A percentile compares a stretch with the other conserved stretches of the same genome.
phyloP scores from a whole-genome alignment of 2,888 invertebrate genomes.

The Hemicrepidius hirtus region DNA sequence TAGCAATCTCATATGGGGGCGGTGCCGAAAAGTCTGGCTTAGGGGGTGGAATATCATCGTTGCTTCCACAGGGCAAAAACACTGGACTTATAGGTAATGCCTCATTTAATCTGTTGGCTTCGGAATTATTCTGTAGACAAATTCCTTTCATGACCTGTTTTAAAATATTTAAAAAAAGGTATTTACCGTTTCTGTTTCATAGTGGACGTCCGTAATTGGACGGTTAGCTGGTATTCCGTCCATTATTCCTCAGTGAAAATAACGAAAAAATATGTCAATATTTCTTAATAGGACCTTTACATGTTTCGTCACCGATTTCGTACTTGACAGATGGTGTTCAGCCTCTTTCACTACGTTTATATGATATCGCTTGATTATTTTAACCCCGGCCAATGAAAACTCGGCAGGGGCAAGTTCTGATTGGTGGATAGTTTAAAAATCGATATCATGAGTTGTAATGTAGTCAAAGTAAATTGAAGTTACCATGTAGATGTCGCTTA shows the following conservation, averaged over 20 bases:
- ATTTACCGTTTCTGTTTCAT: slow-evolving; percentile 43
- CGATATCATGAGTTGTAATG: not conserved
- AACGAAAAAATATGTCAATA: slow-evolving; percentile 16
- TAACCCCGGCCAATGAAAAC: not conserved
- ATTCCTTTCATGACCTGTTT: not conserved
- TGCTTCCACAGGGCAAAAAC: slow-evolving; percentile 63
- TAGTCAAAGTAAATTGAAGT: not conserved
- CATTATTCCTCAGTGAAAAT: slow-evolving; percentile 28
- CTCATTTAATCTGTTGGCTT: slow-evolving; percentile 29
- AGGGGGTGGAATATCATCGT: slow-evolving; percentile 85
- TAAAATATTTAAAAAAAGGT: not conserved
- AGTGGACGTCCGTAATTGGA: slow-evolving; percentile 36
- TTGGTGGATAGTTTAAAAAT: not conserved
- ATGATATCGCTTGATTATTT: not conserved
- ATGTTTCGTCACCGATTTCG: slow-evolving; percentile 26
- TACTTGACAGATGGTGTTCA: slow-evolving; percentile 28
- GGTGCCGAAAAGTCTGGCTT: slow-evolving; percentile 90
- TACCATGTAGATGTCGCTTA: slow-evolving; percentile 35
- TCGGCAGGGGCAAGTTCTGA: not conserved
- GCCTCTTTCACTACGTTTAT: slow-evolving; percentile 16
- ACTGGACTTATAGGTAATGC: slow-evolving; percentile 31
- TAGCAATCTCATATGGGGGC: slow-evolving; percentile 89
- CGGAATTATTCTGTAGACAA: slow-evolving; percentile 7
- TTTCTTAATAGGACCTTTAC: slow-evolving; percentile 8
- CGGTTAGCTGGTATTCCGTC: slow-evolving; percentile 40